phyloP scores from a whole-genome alignment of 1,140 invertebrate species.

The Dermatophagoides farinae region DNA sequence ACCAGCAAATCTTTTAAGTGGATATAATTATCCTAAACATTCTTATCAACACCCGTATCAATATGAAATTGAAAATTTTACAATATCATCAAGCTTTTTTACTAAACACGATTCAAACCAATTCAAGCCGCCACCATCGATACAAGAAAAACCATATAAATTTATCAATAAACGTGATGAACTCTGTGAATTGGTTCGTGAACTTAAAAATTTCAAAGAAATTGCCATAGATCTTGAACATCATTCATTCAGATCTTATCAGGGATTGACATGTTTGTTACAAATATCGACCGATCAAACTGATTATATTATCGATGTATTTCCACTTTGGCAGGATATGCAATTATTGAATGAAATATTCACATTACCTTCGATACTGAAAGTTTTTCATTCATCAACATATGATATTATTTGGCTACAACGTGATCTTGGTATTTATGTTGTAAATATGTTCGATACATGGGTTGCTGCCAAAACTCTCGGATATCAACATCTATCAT shows the following conservation, averaged over 20 bases:
- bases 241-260: slow-evolving; percentile 59
- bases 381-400: slow-evolving; percentile 85
- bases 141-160: slow-evolving; percentile 42
- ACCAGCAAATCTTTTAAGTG: neutral
- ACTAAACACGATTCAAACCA: slow-evolving; percentile 6
- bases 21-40: slow-evolving; percentile 27
- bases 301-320: slow-evolving; percentile 80
- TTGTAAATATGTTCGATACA: slow-evolving; percentile 96
- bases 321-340: slow-evolving; percentile 57
- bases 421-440: slow-evolving; percentile 75
- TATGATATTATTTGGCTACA: slow-evolving; percentile 83
- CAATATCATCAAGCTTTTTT: slow-evolving; percentile 20
- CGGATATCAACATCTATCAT: slow-evolving; percentile 44
- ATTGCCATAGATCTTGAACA: slow-evolving; percentile 73
- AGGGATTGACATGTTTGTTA: slow-evolving; percentile 46
- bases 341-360: slow-evolving; percentile 71
- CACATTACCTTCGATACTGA: slow-evolving; percentile 69
- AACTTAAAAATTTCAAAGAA: slow-evolving; percentile 41
- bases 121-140: slow-evolving; percentile 23
- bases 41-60: slow-evolving; percentile 68
- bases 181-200: slow-evolving; percentile 40
- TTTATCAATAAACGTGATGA: slow-evolving; percentile 43
- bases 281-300: slow-evolving; percentile 70
- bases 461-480: slow-evolving; percentile 60
- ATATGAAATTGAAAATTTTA: slow-evolving; percentile 46